A percentile compares a stretch with the other conserved stretches of the same genome.
Evolutionary conservation across 2,888 invertebrate genomes (phyloP).

Genomic region (Dioctria rufipes): DNA sequence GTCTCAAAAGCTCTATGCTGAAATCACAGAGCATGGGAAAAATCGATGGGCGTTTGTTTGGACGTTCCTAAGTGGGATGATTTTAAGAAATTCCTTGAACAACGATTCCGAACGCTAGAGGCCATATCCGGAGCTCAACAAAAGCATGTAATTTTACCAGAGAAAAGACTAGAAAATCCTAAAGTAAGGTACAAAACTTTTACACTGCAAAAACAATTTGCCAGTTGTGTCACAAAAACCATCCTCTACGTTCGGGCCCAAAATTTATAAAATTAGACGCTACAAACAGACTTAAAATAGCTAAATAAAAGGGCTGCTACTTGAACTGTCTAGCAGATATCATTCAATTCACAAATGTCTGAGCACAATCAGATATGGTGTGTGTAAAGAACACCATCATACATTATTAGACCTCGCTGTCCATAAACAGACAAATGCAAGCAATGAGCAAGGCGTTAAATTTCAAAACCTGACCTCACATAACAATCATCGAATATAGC

Average conservation of each 20-base stretch:
- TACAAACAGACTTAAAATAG: not conserved
- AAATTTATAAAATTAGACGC: not conserved
- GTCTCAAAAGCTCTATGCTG: not conserved
- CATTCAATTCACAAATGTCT: not conserved
- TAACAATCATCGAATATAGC: too few species aligned
- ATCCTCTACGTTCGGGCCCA: not conserved
- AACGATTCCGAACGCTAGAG: not conserved
- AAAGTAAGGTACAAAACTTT: not conserved
- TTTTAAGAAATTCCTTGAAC: not conserved
- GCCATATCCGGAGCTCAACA: not conserved
- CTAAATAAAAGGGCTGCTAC: not conserved
- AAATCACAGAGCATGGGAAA: not conserved
- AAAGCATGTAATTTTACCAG: not conserved
- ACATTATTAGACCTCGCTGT: not conserved
- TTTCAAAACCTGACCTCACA: too few species aligned
- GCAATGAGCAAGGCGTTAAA: too few species aligned
- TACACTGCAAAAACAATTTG: not conserved
- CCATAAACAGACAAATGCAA: not conserved
- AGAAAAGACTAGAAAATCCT: not conserved
- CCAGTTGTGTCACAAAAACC: not conserved
- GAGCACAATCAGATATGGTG: not conserved
- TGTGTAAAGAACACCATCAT: too few species aligned
- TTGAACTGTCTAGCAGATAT: not conserved
- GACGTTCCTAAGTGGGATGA: not conserved
- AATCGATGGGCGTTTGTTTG: not conserved